Evolutionary conservation across 2,113 vertebrate genomes (phyloP).

Genomic region (Oenanthe melanoleuca): DNA sequence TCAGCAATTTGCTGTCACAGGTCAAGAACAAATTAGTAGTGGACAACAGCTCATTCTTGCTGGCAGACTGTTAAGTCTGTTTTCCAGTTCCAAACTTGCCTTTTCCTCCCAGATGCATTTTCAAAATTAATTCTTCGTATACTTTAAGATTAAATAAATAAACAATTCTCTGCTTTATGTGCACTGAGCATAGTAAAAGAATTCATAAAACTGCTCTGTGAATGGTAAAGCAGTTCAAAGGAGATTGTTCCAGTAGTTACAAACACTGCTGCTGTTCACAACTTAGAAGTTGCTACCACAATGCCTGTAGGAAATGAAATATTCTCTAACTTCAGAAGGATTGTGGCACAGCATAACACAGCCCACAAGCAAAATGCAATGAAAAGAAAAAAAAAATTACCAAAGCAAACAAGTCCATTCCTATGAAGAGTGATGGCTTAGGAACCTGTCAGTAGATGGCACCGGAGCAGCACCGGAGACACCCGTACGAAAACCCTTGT

Average conservation of each 20-base stretch:
- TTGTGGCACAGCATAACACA: background rate
- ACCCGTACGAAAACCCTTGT: fast-evolving
- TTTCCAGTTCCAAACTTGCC: background rate
- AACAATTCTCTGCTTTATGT: background rate
- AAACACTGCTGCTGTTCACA: background rate
- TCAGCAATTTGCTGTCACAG: background rate
- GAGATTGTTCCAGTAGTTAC: background rate
- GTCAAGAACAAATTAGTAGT: background rate
- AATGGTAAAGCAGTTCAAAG: background rate
- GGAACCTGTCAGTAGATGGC: constrained; percentile 16
- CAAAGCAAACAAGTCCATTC: background rate
- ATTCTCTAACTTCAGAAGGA: background rate
- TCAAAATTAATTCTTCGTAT: background rate
- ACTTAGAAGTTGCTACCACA: background rate
- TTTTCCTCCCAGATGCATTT: background rate
- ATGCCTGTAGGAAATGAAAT: background rate
- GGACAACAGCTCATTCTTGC: background rate
- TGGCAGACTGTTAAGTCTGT: background rate
- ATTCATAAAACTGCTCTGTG: background rate
- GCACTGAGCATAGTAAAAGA: background rate
- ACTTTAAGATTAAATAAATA: background rate
- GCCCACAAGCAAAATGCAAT: background rate
- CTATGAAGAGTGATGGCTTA: background rate
- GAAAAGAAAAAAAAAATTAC: background rate
- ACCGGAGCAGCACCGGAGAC: background rate